Evolutionary conservation across 1,140 invertebrate genomes (phyloP).

Genomic region (Macrosteles quadrilineatus): DNA sequence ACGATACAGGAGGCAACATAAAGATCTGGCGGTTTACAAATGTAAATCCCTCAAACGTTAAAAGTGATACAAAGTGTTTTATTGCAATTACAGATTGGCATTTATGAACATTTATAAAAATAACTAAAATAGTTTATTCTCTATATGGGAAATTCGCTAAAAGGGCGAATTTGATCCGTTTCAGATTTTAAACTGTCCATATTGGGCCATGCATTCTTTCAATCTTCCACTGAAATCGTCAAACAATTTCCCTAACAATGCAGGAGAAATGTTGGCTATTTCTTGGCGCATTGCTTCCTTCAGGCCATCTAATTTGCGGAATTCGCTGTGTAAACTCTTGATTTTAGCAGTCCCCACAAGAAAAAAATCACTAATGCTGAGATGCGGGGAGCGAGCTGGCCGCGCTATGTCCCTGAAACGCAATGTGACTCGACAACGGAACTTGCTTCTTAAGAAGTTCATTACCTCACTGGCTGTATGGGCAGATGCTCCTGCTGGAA

Average conservation of each 20-base stretch:
- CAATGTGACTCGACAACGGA: slow-evolving; percentile 41
- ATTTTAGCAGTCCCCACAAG: slow-evolving; percentile 42
- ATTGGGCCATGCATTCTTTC: slow-evolving; percentile 4
- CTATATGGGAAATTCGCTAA: too few relatives aligned
- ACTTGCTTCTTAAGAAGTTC: slow-evolving; percentile 38
- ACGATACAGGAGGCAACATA: background rate
- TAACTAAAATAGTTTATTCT: background rate
- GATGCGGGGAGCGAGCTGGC: slow-evolving; percentile 46
- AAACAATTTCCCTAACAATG: slow-evolving; percentile 21
- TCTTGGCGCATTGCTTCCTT: slow-evolving; percentile 28
- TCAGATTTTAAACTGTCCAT: background rate
- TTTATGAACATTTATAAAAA: slow-evolving; percentile 24
- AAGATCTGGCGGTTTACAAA: slow-evolving; percentile 12
- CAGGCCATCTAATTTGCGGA: slow-evolving; percentile 18
- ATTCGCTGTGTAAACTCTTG: slow-evolving; percentile 37
- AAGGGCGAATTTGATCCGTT: slow-evolving; percentile 8
- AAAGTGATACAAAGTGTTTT: slow-evolving; percentile 21
- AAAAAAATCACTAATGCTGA: slow-evolving; percentile 48
- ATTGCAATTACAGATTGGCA: background rate
- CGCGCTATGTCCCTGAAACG: slow-evolving; percentile 41
- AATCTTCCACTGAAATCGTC: slow-evolving; percentile 1
- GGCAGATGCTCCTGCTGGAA: slow-evolving; percentile 40
- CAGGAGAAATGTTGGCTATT: slow-evolving; percentile 12
- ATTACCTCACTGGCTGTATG: slow-evolving; percentile 43
- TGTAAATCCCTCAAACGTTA: slow-evolving; percentile 8